Evolutionary conservation across 2,888 invertebrate genomes (phyloP).

Genomic region (Caprella mutica): DNA sequence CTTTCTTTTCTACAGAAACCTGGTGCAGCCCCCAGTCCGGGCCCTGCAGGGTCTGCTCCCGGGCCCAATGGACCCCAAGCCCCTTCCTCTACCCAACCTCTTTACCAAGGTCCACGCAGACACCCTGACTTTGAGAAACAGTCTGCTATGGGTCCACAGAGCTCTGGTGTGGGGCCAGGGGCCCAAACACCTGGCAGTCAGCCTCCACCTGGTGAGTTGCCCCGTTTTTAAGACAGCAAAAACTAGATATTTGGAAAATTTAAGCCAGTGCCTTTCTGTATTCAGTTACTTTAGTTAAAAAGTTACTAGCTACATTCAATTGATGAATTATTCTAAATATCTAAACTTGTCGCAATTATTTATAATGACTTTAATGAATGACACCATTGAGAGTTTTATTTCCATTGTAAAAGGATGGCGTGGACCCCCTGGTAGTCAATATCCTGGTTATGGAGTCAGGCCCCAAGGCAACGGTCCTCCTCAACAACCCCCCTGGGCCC

Average conservation of each 20-base stretch:
- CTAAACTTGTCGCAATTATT: no score
- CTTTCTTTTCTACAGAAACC: constrained; percentile 19
- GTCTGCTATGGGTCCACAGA: no score
- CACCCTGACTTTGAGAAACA: constrained; percentile 33
- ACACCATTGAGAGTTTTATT: no score
- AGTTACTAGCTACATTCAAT: no score
- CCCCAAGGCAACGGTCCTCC: constrained; percentile 37
- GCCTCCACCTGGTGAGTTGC: constrained; percentile 1
- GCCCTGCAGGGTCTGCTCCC: constrained; percentile 39
- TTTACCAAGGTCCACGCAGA: constrained; percentile 20
- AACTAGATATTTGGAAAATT: no score
- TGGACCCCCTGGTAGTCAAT: constrained; percentile 19
- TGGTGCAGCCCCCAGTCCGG: constrained; percentile 34
- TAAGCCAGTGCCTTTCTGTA: no score
- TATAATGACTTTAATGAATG: no score
- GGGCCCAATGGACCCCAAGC: constrained; percentile 37
- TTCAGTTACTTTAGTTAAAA: no score
- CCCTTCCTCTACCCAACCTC: constrained; percentile 6
- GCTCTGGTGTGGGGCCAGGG: no score
- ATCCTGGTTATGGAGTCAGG: constrained; percentile 21
- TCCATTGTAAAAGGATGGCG: constrained; percentile 17
- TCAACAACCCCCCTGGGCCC: constrained; percentile 28
- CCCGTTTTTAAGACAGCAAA: no score
- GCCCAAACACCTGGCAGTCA: neutral
- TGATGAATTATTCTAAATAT: no score